phyloP scores from a whole-genome alignment of 2,113 vertebrate species.

The Lophius piscatorius region DNA sequence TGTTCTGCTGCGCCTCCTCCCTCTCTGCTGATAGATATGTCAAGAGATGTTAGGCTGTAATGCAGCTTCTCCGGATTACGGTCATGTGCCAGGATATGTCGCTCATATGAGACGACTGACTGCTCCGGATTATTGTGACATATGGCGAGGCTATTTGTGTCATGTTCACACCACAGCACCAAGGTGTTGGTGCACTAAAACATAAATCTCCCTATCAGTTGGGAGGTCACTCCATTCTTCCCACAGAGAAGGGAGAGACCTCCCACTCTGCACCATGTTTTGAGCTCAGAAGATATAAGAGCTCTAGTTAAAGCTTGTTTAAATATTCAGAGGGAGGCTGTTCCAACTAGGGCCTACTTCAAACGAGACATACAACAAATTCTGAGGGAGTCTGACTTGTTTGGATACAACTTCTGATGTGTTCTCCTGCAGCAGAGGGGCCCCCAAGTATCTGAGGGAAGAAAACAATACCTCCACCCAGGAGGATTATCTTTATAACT shows the following conservation, averaged over 20 bases:
- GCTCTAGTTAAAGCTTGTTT: constrained; percentile 30
- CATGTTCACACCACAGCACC: no score
- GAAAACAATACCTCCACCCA: constrained; percentile 34
- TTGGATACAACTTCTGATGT: constrained; percentile 50
- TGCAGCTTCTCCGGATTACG: constrained; percentile 16
- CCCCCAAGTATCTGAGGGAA: background rate
- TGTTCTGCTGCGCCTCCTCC: constrained; percentile 36
- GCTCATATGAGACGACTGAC: constrained; percentile 16
- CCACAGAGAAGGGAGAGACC: constrained; percentile 9
- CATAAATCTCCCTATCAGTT: constrained; percentile 29
- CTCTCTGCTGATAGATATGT: constrained; percentile 3
- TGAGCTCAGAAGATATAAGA: constrained; percentile 19
- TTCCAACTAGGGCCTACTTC: constrained; percentile 46
- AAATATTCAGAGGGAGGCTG: constrained; percentile 12
- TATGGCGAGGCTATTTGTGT: constrained; percentile 7
- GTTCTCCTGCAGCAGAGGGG: constrained; percentile 33
- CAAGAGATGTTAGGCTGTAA: background rate
- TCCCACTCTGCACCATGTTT: constrained; percentile 24
- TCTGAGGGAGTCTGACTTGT: constrained; percentile 2
- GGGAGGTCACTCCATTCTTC: constrained; percentile 5
- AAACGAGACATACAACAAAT: constrained; percentile 31
- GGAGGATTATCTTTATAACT: constrained; percentile 35
- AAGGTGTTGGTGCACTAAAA: no score
- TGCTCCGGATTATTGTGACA: no score
- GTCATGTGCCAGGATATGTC: background rate